A percentile compares a stretch with the other conserved stretches of the same genome.
Conservation (phyloP, 1,140 invertebrate species). For the Pachyrhynchus sulphureomaculatus region DNA sequence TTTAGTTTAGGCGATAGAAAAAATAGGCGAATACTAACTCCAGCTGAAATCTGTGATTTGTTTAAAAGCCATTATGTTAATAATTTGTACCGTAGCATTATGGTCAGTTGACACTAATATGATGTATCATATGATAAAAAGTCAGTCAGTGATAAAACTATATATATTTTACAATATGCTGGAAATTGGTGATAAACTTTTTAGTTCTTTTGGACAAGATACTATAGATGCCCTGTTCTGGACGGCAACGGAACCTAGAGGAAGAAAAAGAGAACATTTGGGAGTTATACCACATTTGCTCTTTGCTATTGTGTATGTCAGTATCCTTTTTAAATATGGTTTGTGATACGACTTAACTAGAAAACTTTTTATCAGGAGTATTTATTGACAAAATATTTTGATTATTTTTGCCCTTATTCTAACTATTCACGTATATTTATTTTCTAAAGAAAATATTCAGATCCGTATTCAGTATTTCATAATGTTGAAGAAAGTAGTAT, state of each 20-base stretch:
- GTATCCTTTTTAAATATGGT: slow-evolving; percentile 75
- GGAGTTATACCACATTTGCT: slow-evolving; percentile 85
- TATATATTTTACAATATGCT: slow-evolving; percentile 99
- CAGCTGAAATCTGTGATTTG: slow-evolving; percentile 95
- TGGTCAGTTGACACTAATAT: slow-evolving; percentile 95
- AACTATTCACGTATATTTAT: no score
- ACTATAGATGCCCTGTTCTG: slow-evolving; percentile 96
- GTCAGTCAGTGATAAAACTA: slow-evolving; percentile 97
- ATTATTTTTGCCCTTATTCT: no score
- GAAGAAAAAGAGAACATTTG: slow-evolving; percentile 79
- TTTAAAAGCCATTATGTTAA: slow-evolving; percentile 88
- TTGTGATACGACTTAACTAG: no score
- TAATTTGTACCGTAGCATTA: slow-evolving; percentile 81
- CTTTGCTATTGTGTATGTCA: slow-evolving; percentile 89
- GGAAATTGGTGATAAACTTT: slow-evolving; percentile 93
- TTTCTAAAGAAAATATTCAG: no score
- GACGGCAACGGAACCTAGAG: slow-evolving; percentile 93
- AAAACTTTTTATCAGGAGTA: no score
- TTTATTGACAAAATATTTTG: no score
- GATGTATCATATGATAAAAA: slow-evolving; percentile 98
- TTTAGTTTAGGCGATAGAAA: slow-evolving; percentile 29
- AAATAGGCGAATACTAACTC: slow-evolving; percentile 61
- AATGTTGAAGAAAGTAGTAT: no score
- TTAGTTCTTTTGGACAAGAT: slow-evolving; percentile 98
- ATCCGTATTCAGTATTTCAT: no score